Percentiles rank a stretch among this genome's conserved stretches.
These are phyloP conservation scores for Anthrax anthrax DNA, from an alignment of 2,888 invertebrate species.

Conservation along the genomic window DNA sequence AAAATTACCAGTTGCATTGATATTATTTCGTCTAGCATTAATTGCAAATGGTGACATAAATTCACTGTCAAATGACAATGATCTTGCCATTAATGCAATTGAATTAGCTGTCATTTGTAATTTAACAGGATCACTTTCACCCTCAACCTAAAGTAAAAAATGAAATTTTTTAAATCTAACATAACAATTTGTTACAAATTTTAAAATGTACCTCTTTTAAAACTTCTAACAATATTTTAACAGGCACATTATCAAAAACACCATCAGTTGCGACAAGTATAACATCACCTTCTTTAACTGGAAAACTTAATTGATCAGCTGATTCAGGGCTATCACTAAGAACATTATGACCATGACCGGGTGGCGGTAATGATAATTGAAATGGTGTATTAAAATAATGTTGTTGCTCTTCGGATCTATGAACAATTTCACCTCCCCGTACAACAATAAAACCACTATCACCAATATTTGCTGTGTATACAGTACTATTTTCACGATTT, in stretches of 20 bases:
- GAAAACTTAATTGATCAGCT: constrained; percentile 76
- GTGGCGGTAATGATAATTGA: constrained; percentile 88
- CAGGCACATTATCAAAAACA: constrained; percentile 95
- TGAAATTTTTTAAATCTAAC: neutral
- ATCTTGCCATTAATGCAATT: constrained; percentile 89
- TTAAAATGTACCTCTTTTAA: constrained; percentile 46
- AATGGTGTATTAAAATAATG: constrained; percentile 99
- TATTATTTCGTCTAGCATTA: constrained; percentile 85
- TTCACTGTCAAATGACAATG: constrained; percentile 84
- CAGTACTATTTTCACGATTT: constrained; percentile 73
- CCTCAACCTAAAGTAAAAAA: constrained; percentile 38
- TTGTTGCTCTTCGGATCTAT: constrained; percentile 91
- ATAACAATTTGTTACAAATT: neutral
- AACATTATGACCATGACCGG: constrained; percentile 72
- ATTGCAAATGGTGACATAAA: constrained; percentile 93
- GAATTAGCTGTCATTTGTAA: constrained; percentile 87
- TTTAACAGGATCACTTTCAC: constrained; percentile 54
- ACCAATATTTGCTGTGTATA: constrained; percentile 96
- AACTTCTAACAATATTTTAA: constrained; percentile 74
- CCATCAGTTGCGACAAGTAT: constrained; percentile 95
- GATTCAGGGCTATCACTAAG: constrained; percentile 88
- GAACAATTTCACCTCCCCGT: constrained; percentile 70
- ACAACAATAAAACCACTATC: constrained; percentile 96
- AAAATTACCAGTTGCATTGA: constrained; percentile 67
- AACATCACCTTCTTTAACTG: constrained; percentile 80